These are phyloP conservation scores for Drosophila truncata DNA, from an alignment of 1,140 invertebrate species.

Conservation along the genomic window DNA sequence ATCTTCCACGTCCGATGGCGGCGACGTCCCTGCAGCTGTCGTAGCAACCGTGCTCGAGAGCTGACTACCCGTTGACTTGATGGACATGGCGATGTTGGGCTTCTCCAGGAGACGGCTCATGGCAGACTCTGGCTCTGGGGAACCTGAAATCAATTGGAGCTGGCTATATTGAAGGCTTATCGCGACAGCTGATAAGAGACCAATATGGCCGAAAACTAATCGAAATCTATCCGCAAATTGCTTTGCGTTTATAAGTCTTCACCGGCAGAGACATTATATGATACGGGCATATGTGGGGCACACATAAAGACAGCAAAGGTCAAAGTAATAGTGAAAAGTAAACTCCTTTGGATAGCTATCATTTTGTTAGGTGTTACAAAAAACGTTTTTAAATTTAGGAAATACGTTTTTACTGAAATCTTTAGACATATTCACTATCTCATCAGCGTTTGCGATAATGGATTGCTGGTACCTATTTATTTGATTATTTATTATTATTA, in stretches of 20 bases:
- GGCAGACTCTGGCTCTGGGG: conserved; percentile 67
- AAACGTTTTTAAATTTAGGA: too few species aligned
- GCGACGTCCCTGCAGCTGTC: conserved; percentile 14
- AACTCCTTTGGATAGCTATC: not conserved
- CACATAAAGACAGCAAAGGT: not conserved
- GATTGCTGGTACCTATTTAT: not conserved
- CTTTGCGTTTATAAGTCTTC: conserved; percentile 51
- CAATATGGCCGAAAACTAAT: conserved; percentile 39
- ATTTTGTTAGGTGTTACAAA: not conserved
- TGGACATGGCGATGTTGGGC: conserved; percentile 83
- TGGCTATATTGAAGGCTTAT: conserved; percentile 33
- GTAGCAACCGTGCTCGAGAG: conserved; percentile 63
- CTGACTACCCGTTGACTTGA: conserved; percentile 77
- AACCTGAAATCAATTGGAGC: conserved; percentile 37
- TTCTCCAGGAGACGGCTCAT: conserved; percentile 85
- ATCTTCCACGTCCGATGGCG: conserved; percentile 46
- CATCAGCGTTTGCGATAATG: not conserved
- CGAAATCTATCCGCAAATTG: conserved; percentile 21
- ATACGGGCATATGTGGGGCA: not conserved
- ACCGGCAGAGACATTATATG: conserved; percentile 11
- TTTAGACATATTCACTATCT: too few species aligned
- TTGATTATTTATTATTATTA: not conserved
- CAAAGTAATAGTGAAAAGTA: conserved; percentile 2
- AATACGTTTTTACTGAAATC: too few species aligned
- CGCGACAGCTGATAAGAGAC: conserved; percentile 23